Evolutionary conservation across 2,113 vertebrate genomes (phyloP), one percentile per base, ranked within the genome.

Genomic region (Emberiza fucata): DNA sequence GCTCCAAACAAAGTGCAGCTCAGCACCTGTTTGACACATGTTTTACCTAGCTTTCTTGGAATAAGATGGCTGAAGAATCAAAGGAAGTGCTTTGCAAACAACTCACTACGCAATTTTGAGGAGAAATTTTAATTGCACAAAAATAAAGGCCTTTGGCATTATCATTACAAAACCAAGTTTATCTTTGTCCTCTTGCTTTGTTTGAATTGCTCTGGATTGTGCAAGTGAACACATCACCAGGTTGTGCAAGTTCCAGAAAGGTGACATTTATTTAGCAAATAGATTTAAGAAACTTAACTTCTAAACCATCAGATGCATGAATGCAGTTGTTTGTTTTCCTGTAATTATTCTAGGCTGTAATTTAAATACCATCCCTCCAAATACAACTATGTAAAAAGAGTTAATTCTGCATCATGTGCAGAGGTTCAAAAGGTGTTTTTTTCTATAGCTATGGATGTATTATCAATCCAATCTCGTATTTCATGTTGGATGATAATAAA

Each of bases 121-220:
- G 59, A 73, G 63, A 94, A 70, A 95, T 77, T 82, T 90, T 90
- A 94, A 90, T 88, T 93, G 85, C 79, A 92, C n/a, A 83, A 70
- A 96, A 95, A 87, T 69, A 82, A 95, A 95, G 54, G 64, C 68
- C 81, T 88, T 94, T 51, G 76, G 71, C 51, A 25, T 86, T 70
- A 66, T 48, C 33, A 90, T 95, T 95, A 91, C 85, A 95, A 97
- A 93, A 93, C 7, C 39, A 77, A 47, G 77, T 88, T 93, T 90
- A 94, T 88, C 93, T 94, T 90, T 69, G 59, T 59, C 66, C 73
- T 92, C 84, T 65, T 87, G 59, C 45, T 31, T 82, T 86, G 54
- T 88, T 91, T 86, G 63, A 79, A 85, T 73, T 88, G 48, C 47
- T 81, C 39, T 20, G 54, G 72, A 86, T 96, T 93, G 88, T 64